These are phyloP conservation scores for Xanthia icteritia DNA, from an alignment of 2,888 invertebrate genomes.

Conservation along the genomic window DNA sequence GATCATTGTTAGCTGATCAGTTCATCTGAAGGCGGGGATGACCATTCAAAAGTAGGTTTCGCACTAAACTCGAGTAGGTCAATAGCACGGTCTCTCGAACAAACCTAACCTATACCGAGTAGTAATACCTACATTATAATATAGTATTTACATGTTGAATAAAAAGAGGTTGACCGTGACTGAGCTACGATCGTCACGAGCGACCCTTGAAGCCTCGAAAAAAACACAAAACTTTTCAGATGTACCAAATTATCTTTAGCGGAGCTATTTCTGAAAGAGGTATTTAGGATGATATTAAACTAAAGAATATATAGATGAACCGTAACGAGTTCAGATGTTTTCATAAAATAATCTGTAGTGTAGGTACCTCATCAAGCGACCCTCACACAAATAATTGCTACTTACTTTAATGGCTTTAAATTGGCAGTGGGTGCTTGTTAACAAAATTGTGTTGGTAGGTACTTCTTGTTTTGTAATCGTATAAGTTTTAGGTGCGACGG, in stretches of 20 bases:
- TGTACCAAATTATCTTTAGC: background rate
- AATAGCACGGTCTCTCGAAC: slow-evolving; percentile 55
- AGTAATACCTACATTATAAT: background rate
- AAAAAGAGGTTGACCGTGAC: slow-evolving; percentile 47
- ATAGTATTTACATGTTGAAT: slow-evolving; percentile 17
- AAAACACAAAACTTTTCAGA: slow-evolving; percentile 9
- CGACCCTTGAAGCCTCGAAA: slow-evolving; percentile 13
- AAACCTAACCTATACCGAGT: slow-evolving; percentile 11
- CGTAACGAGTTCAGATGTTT: background rate
- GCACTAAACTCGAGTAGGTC: slow-evolving; percentile 62
- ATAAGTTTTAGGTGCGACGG: background rate
- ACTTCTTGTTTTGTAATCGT: slow-evolving; percentile 10
- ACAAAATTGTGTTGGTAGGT: slow-evolving; percentile 11
- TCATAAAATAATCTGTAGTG: background rate
- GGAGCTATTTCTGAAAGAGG: background rate
- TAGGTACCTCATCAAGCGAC: slow-evolving; percentile 5
- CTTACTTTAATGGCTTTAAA: slow-evolving; percentile 24
- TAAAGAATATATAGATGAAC: background rate
- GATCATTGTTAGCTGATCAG: slow-evolving; percentile 66
- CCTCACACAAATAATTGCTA: slow-evolving; percentile 16
- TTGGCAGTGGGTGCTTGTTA: slow-evolving; percentile 18
- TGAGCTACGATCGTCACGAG: background rate
- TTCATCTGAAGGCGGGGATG: slow-evolving; percentile 59
- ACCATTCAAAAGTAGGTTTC: slow-evolving; percentile 52
- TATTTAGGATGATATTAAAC: no score